Evolutionary conservation across 2,797 vertebrate genomes (phyloP).

Genomic region (Artibeus jamaicensis): DNA sequence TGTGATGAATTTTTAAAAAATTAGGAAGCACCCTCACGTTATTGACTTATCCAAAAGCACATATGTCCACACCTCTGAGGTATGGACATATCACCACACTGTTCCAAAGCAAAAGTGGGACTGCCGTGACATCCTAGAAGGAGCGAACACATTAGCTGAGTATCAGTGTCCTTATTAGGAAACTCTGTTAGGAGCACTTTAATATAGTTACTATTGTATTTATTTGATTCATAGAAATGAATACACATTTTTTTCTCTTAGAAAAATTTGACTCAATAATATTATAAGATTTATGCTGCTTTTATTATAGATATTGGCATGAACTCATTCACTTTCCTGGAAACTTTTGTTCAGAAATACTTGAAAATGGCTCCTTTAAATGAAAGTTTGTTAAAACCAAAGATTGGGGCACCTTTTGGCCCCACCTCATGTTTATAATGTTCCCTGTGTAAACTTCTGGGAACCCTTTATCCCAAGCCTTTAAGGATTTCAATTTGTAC

Average conservation of each 20-base stretch:
- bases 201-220: not conserved
- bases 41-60: not conserved
- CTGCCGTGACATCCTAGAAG: not conserved
- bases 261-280: not conserved
- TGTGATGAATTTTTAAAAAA: not conserved
- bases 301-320: not conserved
- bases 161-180: not conserved
- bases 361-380: not conserved
- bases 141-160: not conserved
- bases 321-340: not conserved
- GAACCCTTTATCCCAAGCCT: not conserved
- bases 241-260: not conserved
- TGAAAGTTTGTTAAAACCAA: not conserved
- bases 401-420: not conserved
- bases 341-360: not conserved
- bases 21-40: not conserved
- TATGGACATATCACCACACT: not conserved
- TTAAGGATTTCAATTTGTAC: not conserved
- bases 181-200: not conserved
- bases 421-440: not conserved
- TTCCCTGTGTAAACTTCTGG: not conserved
- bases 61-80: not conserved
- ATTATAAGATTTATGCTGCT: not conserved
- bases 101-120: not conserved
- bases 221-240: not conserved